Evolutionary conservation across 1,140 invertebrate species (phyloP).

Genomic region (Hycleus cichorii): DNA sequence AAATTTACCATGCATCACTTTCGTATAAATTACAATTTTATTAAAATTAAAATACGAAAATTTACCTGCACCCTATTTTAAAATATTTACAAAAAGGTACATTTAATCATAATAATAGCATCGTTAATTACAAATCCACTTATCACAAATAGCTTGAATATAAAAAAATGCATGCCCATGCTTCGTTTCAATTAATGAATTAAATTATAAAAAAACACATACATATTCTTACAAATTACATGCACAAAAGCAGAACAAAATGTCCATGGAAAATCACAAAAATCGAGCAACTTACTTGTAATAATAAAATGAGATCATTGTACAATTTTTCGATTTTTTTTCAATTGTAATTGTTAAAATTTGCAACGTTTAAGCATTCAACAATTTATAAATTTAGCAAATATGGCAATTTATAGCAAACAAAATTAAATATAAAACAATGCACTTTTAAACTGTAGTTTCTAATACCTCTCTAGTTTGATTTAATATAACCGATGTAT

Average conservation of each 20-base stretch:
- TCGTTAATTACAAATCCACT: no score
- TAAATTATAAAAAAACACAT: conserved; percentile 4
- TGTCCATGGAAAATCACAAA: conserved; percentile 6
- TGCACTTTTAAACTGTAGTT: conserved; percentile 38
- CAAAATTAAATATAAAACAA: neutral
- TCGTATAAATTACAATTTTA: conserved; percentile 2
- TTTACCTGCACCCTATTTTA: conserved; percentile 13
- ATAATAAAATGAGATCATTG: conserved; percentile 15
- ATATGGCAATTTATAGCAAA: neutral
- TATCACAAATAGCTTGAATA: neutral
- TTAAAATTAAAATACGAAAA: neutral
- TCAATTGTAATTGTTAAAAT: no score
- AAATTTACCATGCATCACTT: conserved; percentile 6
- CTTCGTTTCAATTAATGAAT: conserved; percentile 10
- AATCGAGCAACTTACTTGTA: conserved; percentile 12
- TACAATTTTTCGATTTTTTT: neutral
- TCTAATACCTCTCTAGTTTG: conserved; percentile 41
- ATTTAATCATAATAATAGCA: neutral
- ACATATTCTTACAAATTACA: neutral
- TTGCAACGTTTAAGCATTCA: no score
- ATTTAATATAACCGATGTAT: conserved; percentile 26
- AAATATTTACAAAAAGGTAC: conserved; percentile 12
- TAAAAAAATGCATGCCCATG: conserved; percentile 21
- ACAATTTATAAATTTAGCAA: no score
- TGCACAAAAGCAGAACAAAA: conserved; percentile 6